Base-by-base conservation (phyloP, 2,797 vertebrate genomes). In the Chaetophractus vellerosus region DNA sequence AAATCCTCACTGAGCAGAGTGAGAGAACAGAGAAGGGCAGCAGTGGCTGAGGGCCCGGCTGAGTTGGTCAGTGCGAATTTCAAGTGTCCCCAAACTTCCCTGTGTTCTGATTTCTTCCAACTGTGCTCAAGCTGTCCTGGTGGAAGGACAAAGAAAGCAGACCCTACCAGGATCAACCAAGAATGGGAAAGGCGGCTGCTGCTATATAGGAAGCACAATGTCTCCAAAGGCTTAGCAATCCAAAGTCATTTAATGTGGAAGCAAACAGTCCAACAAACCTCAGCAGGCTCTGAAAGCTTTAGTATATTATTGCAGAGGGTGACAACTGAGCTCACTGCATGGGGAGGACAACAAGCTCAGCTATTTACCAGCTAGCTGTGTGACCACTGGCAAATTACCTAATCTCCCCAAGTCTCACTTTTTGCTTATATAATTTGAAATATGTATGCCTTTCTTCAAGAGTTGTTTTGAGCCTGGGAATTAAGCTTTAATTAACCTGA, bases 391-490 rank as follows among this genome's bases (percentile, higher is more conserved):
- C 45, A 86, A 96, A 74, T 91, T 87, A 87, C 31, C 33, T 79
- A 72, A 64, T 71, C 57, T 90, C n/a, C 57, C 18, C 52, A 90
- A 66, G 48, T 85, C 81, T 68, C 45, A 8, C 7, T 9, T 64
- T 91, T 52, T 93, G 80, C 23, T 69, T 93, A 68, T 90, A 71
- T 68, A 81, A 88, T 75, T 71, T 88, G 59, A 96, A 95, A 68
- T 38, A 68, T 36, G 16, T 57, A 82, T 48, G 41, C 12, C 79
- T 86, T 68, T 36, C 11, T 68, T 80, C 16, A 95, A 96, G 61
- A 90, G 12, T 69, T 78, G 24, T 68, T 92, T 64, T n/a, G 64
- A 81, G 31, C 31, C 81, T 72, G 4, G 9, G 18, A 75, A 94
- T 93, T 95, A 86, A 96, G 38, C 26, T 63, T 81, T 90, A 85